Percentiles rank a stretch among this genome's conserved stretches.
Evolutionary conservation across 2,888 invertebrate species (phyloP).

Genomic region (Tipula lateralis): DNA sequence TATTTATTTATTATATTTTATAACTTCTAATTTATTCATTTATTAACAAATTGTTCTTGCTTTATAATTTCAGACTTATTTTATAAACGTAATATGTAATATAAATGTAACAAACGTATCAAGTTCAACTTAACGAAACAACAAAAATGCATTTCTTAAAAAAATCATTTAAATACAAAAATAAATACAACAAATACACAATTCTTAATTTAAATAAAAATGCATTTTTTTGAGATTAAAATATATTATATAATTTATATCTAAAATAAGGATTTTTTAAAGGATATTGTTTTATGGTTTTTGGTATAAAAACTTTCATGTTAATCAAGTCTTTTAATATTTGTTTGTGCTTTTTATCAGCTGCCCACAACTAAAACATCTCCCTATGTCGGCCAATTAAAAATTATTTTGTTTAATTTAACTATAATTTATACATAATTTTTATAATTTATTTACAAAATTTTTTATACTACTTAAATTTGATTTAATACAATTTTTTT

Average conservation of each 20-base stretch:
- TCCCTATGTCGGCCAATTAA: no score
- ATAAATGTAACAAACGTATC: neutral
- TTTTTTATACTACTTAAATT: neutral
- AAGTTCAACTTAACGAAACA: neutral
- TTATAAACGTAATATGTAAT: neutral
- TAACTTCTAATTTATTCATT: neutral
- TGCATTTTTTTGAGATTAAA: neutral
- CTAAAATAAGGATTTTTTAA: neutral
- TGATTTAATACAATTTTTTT: slow-evolving; percentile 60
- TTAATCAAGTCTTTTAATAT: neutral
- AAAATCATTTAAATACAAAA: neutral
- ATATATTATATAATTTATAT: neutral
- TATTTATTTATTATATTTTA: neutral
- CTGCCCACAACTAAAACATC: neutral
- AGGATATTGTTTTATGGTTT: neutral
- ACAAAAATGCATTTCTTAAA: neutral
- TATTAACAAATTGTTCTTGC: neutral
- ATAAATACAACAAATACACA: neutral
- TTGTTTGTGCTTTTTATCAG: neutral
- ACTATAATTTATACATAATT: no score
- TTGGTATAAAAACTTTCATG: neutral
- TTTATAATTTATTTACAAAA: neutral
- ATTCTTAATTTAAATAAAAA: neutral
- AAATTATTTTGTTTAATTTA: neutral
- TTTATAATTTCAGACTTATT: neutral